phyloP scores from a whole-genome alignment of 1,140 invertebrate genomes.

The Planococcus citri region DNA sequence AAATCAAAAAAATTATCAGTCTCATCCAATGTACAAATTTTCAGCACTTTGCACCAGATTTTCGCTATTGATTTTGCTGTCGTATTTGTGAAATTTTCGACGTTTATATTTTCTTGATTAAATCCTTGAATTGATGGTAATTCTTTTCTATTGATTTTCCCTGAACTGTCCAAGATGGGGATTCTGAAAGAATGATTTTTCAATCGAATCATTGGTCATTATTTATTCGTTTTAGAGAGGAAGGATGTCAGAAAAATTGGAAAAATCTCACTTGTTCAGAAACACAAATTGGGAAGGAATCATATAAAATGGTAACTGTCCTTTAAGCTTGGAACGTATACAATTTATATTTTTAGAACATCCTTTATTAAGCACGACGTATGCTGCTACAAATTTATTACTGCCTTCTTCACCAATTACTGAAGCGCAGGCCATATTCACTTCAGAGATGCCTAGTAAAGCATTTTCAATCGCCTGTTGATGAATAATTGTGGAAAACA shows the following conservation, averaged over 20 bases:
- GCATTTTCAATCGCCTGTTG: conserved; percentile 39
- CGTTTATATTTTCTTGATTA: conserved; percentile 20
- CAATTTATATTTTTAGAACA: conserved; percentile 30
- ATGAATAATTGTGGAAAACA: background rate
- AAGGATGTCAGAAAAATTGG: background rate
- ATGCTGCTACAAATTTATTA: conserved; percentile 40
- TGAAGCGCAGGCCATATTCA: conserved; percentile 37
- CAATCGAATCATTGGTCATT: too few relatives aligned
- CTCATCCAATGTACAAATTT: conserved; percentile 26
- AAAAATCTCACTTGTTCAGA: conserved; percentile 30
- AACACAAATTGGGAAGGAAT: conserved; percentile 40
- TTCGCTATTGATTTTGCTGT: conserved; percentile 26
- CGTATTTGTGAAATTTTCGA: conserved; percentile 22
- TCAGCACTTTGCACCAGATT: conserved; percentile 28
- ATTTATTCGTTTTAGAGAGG: too few relatives aligned
- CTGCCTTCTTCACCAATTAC: conserved; percentile 39
- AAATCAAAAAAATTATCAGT: conserved; percentile 31
- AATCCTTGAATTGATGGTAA: conserved; percentile 24
- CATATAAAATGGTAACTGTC: conserved; percentile 41
- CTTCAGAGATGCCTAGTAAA: conserved; percentile 35
- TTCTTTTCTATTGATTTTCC: conserved; percentile 28
- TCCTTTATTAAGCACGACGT: conserved; percentile 35
- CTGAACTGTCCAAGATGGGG: conserved; percentile 29
- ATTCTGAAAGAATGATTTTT: conserved; percentile 27
- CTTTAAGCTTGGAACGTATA: conserved; percentile 36